Evolutionary conservation across 1,140 invertebrate genomes (phyloP), one percentile per base, ranked within the genome.

Genomic region (Forficula auricularia): DNA sequence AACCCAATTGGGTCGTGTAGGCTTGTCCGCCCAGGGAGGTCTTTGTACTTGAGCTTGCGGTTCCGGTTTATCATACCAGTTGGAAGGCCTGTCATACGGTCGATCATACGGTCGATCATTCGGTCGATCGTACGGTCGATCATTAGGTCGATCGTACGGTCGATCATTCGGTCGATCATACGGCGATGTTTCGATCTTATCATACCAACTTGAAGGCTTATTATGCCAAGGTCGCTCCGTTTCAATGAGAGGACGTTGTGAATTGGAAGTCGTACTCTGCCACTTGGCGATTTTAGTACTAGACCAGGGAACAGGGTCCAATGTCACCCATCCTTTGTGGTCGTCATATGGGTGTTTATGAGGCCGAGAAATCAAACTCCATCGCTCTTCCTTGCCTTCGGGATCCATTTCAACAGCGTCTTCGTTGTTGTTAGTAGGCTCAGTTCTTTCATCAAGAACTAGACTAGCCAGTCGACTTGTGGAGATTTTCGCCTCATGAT

Each of bases 201-300:
- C 30, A 30, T 41, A 30, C 54, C 56, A 59, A n/a, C 53, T 51
- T 37, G 52, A 52, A 20, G 57, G 50, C 3, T 38, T 46, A 27
- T 27, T 27, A 27, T 27, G 10, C 22, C 22, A 27, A 27, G 22
- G 22, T 6, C 22, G 22, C 10, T 27, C 22, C 10, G 22, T 27
- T 27, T 27, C 22, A 27, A 27, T 27, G 10, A 4, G 4, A 4
- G 22, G 22, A 27, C 22, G 22, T 6, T 27, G 4, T 27, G 10
- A 4, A 27, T 27, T 27, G n/a, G 48, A 2, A 42, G 45, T 56
- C 47, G 60, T 58, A 45, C 66, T 66, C 50, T 80, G 74, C 79
- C 79, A 83, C 54, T 81, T 83, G 6, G 77, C 78, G 38, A 83
- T 75, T 61, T 81, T 80, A 45, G 77, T 80, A 12, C 75, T 71